These are phyloP conservation scores for Gobius niger DNA, from an alignment of 2,113 vertebrate species.

Conservation along the genomic window DNA sequence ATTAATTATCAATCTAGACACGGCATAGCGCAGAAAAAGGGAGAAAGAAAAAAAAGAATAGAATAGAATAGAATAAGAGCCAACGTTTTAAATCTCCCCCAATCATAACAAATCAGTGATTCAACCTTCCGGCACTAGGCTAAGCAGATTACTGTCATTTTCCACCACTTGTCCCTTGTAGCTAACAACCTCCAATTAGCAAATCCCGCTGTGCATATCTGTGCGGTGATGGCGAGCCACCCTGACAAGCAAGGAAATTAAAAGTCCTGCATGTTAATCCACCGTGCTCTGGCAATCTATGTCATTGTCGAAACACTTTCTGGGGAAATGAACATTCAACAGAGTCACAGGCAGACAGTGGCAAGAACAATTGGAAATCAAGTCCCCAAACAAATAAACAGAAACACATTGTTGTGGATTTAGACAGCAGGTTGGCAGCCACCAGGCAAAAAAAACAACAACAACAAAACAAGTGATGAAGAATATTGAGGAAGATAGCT, in stretches of 20 bases:
- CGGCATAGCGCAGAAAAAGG: slow-evolving; percentile 62
- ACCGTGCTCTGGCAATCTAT: slow-evolving; percentile 74
- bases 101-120: slow-evolving; percentile 79
- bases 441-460: slow-evolving; percentile 4
- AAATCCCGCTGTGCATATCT: slow-evolving; percentile 80
- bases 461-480: slow-evolving; percentile 21
- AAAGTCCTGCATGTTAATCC: slow-evolving; percentile 77
- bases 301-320: slow-evolving; percentile 68
- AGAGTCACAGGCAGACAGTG: slow-evolving; percentile 36
- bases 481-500: background rate
- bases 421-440: slow-evolving; percentile 35
- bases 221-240: slow-evolving; percentile 76
- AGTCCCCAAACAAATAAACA: slow-evolving; percentile 49
- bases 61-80: slow-evolving; percentile 47
- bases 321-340: slow-evolving; percentile 64
- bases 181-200: slow-evolving; percentile 84
- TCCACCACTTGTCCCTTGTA: slow-evolving; percentile 82
- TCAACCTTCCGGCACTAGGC: slow-evolving; percentile 74
- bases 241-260: slow-evolving; percentile 82
- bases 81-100: slow-evolving; percentile 67
- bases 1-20: slow-evolving; percentile 65
- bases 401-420: slow-evolving; percentile 21
- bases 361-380: slow-evolving; percentile 43
- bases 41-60: slow-evolving; percentile 59
- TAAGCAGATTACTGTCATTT: slow-evolving; percentile 82